Percentiles rank a stretch among this genome's conserved stretches.
These are phyloP conservation scores for Turritopsis dohrnii DNA, from an alignment of 30 jellyfish, hydroid and myxozoan genomes.

Conservation along the genomic window DNA sequence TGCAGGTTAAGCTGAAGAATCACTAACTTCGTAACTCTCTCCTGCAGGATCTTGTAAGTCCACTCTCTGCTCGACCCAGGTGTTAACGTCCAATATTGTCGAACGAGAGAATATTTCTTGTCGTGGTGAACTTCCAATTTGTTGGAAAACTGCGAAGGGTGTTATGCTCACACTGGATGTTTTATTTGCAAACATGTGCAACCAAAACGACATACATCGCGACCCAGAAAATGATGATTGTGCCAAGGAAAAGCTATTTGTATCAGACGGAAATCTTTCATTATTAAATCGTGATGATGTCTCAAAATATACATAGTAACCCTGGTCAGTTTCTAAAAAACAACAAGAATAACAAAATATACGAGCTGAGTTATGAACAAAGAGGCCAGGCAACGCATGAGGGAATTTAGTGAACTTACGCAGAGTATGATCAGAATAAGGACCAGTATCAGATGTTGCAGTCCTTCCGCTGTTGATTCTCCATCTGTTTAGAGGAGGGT, in stretches of 20 bases:
- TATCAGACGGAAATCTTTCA: neutral
- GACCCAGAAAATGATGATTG: neutral
- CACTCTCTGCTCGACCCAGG: neutral
- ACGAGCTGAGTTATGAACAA: neutral
- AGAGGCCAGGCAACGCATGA: neutral
- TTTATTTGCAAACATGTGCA: neutral
- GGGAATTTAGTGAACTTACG: neutral
- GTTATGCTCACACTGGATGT: neutral
- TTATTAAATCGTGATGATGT: neutral
- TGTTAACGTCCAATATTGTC: neutral
- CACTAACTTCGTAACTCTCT: neutral
- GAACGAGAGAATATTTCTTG: neutral
- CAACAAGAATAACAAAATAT: neutral
- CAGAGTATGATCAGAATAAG: constrained; percentile 5
- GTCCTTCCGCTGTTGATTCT: neutral
- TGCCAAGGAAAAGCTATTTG: neutral
- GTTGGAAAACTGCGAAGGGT: neutral
- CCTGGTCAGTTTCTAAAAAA: neutral
- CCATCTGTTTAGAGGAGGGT: neutral
- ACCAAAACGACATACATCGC: neutral
- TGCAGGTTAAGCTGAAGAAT: neutral
- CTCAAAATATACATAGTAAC: neutral
- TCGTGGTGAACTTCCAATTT: neutral
- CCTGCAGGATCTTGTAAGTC: neutral
- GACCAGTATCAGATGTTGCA: neutral